Evolutionary conservation across 2,797 vertebrate species (phyloP), one percentile per base, ranked within the genome.

Genomic region (Epinephelus coioides): DNA sequence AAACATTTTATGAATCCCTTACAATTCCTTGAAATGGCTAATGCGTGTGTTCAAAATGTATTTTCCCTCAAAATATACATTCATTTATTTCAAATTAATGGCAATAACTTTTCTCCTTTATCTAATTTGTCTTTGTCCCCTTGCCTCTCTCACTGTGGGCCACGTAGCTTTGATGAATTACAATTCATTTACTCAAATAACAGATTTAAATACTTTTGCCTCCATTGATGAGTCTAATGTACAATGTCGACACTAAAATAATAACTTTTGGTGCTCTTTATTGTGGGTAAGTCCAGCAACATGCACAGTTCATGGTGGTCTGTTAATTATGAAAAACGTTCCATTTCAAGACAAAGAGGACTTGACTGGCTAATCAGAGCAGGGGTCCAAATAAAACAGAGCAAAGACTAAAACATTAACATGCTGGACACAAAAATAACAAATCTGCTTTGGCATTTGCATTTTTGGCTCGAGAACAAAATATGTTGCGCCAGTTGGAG

Each of bases 391-490:
- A 69, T 73, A 46, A 67, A 62, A 62, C 19, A 50, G 11, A 69
- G 59, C 15, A 11, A 18, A 63, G n/a, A 59, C 0, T 7, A 12
- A 57, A 54, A 66, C 12, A 21, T 50, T 15, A 64, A 44, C 9
- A 30, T 19, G 64, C 44, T 25, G 21, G n/a, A 69, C 55, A 40
- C 5, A 68, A 2, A 27, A 82, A 77, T 15, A 63, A 57, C 51
- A 73, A 49, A 77, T 38, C 51, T 23, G 13, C n/a, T 49, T 65
- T 66, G 2, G 57, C 50, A 83, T 87, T 83, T 79, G 21, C 47
- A 71, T 73, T 82, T 79, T 68, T 67, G 76, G 63, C 73, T 15
- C 4, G 25, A 53, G 44, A 69, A 54, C 62, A 55, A 73, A 81
- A 67, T 34, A 23, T 30, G n/a, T 25, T 61, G 1, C 4, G 3